These are phyloP conservation scores for Brachypterus glaber DNA, from an alignment of 2,888 invertebrate species.

Conservation along the genomic window DNA sequence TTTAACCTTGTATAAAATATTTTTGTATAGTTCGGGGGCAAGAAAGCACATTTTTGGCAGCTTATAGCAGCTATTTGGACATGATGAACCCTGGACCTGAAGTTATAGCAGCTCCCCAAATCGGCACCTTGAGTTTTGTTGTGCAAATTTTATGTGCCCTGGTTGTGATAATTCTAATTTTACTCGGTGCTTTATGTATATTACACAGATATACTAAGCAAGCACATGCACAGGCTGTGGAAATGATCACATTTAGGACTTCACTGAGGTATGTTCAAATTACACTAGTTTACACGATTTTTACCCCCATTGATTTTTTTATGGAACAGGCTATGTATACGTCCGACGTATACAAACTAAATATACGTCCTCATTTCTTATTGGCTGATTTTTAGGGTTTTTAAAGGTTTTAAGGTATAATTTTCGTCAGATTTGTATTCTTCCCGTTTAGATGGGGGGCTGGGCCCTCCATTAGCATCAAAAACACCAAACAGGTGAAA, in stretches of 20 bases:
- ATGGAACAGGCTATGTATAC: too few relatives aligned
- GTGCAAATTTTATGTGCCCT: conserved; percentile 60
- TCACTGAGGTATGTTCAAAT: conserved; percentile 53
- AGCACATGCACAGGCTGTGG: conserved; percentile 55
- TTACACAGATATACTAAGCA: conserved; percentile 58
- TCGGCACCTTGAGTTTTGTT: conserved; percentile 48
- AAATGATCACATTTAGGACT: conserved; percentile 57
- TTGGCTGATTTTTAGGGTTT: too few relatives aligned
- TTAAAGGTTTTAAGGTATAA: too few relatives aligned
- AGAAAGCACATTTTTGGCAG: conserved; percentile 41
- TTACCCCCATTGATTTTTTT: conserved; percentile 7
- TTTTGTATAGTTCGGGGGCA: conserved; percentile 42
- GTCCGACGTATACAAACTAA: too few relatives aligned
- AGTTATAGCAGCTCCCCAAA: conserved; percentile 38
- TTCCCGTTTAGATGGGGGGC: too few relatives aligned
- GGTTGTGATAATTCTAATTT: conserved; percentile 51
- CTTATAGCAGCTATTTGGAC: conserved; percentile 69
- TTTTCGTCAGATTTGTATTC: too few relatives aligned
- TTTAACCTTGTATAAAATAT: conserved; percentile 1
- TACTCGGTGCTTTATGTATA: conserved; percentile 54
- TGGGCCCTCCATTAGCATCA: too few relatives aligned
- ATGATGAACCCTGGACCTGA: conserved; percentile 62
- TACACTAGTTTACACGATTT: too few relatives aligned
- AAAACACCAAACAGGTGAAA: too few relatives aligned
- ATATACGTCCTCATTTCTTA: too few relatives aligned